Percentiles rank a stretch among this genome's conserved stretches.
phyloP scores from a whole-genome alignment of 2,888 invertebrate species.

The Hirtodrosophila histrioides region DNA sequence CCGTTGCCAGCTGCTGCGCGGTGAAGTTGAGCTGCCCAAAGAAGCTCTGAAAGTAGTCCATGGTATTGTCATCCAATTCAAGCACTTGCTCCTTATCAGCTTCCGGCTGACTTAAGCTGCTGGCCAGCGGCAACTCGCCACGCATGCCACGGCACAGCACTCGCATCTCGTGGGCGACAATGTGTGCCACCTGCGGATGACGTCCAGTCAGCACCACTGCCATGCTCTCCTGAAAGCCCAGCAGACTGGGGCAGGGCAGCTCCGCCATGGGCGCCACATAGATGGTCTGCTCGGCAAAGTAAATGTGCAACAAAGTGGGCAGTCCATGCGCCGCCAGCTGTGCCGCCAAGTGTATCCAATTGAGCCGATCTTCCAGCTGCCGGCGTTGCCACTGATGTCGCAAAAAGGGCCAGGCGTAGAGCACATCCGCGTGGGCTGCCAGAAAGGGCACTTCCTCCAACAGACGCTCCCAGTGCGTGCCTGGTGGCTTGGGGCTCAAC shows the following conservation, averaged over 20 bases:
- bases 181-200: slow-evolving; percentile 67
- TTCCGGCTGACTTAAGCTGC: slow-evolving; percentile 18
- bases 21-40: slow-evolving; percentile 69
- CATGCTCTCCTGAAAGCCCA: slow-evolving; percentile 52
- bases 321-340: slow-evolving; percentile 77
- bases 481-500: background rate
- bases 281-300: slow-evolving; percentile 78
- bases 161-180: slow-evolving; percentile 76
- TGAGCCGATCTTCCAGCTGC: slow-evolving; percentile 48
- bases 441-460: slow-evolving; percentile 72
- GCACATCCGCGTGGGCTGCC: slow-evolving; percentile 37
- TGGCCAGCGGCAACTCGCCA: slow-evolving; percentile 52
- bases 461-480: slow-evolving; percentile 56
- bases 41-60: slow-evolving; percentile 68
- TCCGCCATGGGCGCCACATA: slow-evolving; percentile 71
- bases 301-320: slow-evolving; percentile 73
- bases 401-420: slow-evolving; percentile 75
- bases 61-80: slow-evolving; percentile 52
- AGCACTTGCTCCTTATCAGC: slow-evolving; percentile 31
- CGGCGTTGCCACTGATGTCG: slow-evolving; percentile 74
- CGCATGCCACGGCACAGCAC: slow-evolving; percentile 70
- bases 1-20: slow-evolving; percentile 50
- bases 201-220: slow-evolving; percentile 48
- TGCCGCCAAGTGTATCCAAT: slow-evolving; percentile 76
- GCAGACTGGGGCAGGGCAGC: slow-evolving; percentile 63